Percentiles rank a stretch among this genome's conserved stretches.
Conservation (phyloP, 2,113 vertebrate genomes). For the Riparia riparia region DNA sequence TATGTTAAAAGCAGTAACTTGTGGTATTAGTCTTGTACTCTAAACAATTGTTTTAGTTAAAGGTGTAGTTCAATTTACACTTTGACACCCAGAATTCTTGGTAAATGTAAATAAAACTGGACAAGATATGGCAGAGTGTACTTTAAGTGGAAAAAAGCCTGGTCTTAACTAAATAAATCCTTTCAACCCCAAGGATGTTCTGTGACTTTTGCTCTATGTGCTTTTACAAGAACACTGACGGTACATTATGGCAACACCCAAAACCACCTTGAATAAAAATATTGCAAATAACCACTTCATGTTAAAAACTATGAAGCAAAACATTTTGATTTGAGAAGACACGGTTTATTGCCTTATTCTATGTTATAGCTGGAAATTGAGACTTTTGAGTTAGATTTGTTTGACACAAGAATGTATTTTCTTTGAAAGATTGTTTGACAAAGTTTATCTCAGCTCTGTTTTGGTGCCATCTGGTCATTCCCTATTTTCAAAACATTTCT, state of each 20-base stretch:
- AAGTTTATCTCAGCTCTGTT: slow-evolving; percentile 55
- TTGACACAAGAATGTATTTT: slow-evolving; percentile 53
- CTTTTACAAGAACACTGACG: slow-evolving; percentile 77
- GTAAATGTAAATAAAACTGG: slow-evolving; percentile 66
- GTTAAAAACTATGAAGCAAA: slow-evolving; percentile 69
- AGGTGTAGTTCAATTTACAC: slow-evolving; percentile 66
- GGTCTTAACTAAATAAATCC: slow-evolving; percentile 55
- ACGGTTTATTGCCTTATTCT: slow-evolving; percentile 76
- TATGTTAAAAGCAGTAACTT: slow-evolving; percentile 56
- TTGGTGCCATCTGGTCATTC: slow-evolving; percentile 46
- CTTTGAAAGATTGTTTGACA: slow-evolving; percentile 48
- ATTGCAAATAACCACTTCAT: slow-evolving; percentile 35
- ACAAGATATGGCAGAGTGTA: slow-evolving; percentile 48
- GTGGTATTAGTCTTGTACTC: slow-evolving; percentile 49
- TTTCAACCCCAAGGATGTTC: slow-evolving; percentile 40
- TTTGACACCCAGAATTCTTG: slow-evolving; percentile 68
- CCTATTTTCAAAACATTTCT: slow-evolving; percentile 51
- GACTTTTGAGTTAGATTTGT: slow-evolving; percentile 59
- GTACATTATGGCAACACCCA: slow-evolving; percentile 74
- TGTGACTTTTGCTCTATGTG: slow-evolving; percentile 58
- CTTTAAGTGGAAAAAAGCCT: slow-evolving; percentile 49
- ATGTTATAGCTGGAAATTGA: slow-evolving; percentile 68
- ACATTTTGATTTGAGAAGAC: slow-evolving; percentile 69
- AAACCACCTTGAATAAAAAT: slow-evolving; percentile 65
- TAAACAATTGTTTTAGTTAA: slow-evolving; percentile 65